Evolutionary conservation across 2,888 invertebrate species (phyloP).

Genomic region (Caenorhabditis plicata): DNA sequence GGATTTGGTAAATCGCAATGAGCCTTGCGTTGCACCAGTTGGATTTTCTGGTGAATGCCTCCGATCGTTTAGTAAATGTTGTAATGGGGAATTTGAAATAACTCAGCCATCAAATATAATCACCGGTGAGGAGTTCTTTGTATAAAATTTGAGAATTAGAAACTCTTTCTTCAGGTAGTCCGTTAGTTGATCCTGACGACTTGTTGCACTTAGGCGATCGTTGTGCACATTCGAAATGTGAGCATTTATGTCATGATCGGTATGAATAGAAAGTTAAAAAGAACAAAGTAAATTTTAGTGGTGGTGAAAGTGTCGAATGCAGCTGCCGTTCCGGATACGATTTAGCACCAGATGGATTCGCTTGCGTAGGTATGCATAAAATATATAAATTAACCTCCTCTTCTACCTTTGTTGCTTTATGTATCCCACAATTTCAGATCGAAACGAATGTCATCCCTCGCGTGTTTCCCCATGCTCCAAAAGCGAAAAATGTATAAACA

Average conservation of each 20-base stretch:
- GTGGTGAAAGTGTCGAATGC: conserved; percentile 58
- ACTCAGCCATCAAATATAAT: conserved; percentile 28
- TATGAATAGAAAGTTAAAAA: too few species aligned
- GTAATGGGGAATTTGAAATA: conserved; percentile 39
- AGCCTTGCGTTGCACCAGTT: conserved; percentile 56
- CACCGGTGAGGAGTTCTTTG: conserved; percentile 18
- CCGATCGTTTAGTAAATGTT: conserved; percentile 62
- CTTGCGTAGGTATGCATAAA: conserved; percentile 56
- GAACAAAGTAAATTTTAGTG: conserved; percentile 16
- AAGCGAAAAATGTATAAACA: conserved; percentile 49
- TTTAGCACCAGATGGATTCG: conserved; percentile 56
- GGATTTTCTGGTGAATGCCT: conserved; percentile 60
- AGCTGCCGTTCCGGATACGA: conserved; percentile 61
- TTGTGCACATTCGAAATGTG: conserved; percentile 53
- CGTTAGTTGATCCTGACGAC: conserved; percentile 30
- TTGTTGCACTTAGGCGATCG: conserved; percentile 49
- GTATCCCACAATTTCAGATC: conserved; percentile 24
- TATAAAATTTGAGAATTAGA: neutral
- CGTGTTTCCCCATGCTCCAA: conserved; percentile 20
- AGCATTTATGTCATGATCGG: conserved; percentile 62
- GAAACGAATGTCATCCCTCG: conserved; percentile 31
- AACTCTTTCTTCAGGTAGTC: conserved; percentile 16
- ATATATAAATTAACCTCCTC: neutral
- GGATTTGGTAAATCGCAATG: conserved; percentile 53
- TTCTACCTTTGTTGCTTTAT: neutral